Evolutionary conservation across 37 sponge, comb jelly and placozoan genomes (phyloP).

Genomic region (Beroe forskalii): DNA sequence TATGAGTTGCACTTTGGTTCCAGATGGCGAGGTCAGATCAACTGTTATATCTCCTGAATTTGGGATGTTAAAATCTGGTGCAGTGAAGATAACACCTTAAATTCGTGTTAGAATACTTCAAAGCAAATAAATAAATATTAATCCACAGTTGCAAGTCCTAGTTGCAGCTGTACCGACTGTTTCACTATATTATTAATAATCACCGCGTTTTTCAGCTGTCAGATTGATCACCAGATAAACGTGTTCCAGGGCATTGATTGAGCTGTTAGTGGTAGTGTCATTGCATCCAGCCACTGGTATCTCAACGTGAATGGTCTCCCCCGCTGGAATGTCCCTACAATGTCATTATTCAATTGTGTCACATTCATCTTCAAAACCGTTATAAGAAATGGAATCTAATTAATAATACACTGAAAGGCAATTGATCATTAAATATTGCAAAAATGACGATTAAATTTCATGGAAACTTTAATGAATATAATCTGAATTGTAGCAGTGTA

Average conservation of each 20-base stretch:
- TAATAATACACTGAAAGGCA: too few relatives aligned
- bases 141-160: too few relatives aligned
- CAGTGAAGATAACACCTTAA: not conserved
- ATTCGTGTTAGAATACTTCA: not conserved
- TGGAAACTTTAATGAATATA: too few relatives aligned
- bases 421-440: too few relatives aligned
- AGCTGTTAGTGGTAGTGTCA: not conserved
- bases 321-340: not conserved
- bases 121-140: not conserved
- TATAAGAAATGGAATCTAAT: too few relatives aligned
- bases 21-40: slow-evolving; percentile 5
- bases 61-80: too few relatives aligned
- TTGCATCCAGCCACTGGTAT: slow-evolving; percentile 39
- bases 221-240: not conserved
- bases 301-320: not conserved
- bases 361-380: too few relatives aligned
- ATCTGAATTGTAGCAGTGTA: too few relatives aligned
- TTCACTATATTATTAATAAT: too few relatives aligned
- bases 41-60: slow-evolving; percentile 13
- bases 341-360: too few relatives aligned
- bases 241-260: not conserved
- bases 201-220: not conserved
- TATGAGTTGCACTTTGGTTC: slow-evolving; percentile 31
- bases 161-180: too few relatives aligned
- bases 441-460: too few relatives aligned